Conservation (phyloP, 2,888 invertebrate genomes). For the Hyposoter dolosus region DNA sequence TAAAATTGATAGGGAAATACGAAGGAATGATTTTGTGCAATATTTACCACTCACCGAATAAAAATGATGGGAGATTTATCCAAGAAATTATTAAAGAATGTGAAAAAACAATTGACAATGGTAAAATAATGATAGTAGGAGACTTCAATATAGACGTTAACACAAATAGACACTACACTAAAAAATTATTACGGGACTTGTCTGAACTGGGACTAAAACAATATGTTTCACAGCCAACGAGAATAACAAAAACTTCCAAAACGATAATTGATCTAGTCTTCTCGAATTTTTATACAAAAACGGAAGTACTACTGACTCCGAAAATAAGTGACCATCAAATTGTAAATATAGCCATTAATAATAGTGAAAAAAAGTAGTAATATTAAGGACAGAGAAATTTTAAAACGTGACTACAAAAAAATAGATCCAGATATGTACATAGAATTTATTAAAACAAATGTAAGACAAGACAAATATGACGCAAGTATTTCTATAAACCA, state of each 20-base stretch:
- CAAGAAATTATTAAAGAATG: conserved; percentile 14
- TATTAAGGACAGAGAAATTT: conserved; percentile 15
- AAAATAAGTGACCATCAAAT: conserved; percentile 56
- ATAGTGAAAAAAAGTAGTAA: not conserved
- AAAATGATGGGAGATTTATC: conserved; percentile 37
- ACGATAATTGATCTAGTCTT: conserved; percentile 37
- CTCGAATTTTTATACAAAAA: conserved; percentile 45
- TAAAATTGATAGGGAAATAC: conserved; percentile 21
- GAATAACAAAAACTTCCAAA: no score
- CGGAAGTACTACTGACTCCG: conserved; percentile 40
- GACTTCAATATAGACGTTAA: no score
- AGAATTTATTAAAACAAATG: not conserved
- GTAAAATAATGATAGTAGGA: no score
- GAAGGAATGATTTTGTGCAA: conserved; percentile 24
- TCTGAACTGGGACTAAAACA: no score
- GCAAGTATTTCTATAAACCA: not conserved
- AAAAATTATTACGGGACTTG: no score
- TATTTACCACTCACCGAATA: conserved; percentile 30
- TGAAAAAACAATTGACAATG: no score
- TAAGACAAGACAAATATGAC: not conserved
- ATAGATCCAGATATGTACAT: conserved; percentile 24
- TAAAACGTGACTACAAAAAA: conserved; percentile 39
- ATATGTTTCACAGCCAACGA: no score
- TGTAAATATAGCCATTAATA: not conserved
- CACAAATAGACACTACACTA: no score